Evolutionary conservation across 2,797 vertebrate genomes (phyloP).

Genomic region (Emydoidea blandingii): DNA sequence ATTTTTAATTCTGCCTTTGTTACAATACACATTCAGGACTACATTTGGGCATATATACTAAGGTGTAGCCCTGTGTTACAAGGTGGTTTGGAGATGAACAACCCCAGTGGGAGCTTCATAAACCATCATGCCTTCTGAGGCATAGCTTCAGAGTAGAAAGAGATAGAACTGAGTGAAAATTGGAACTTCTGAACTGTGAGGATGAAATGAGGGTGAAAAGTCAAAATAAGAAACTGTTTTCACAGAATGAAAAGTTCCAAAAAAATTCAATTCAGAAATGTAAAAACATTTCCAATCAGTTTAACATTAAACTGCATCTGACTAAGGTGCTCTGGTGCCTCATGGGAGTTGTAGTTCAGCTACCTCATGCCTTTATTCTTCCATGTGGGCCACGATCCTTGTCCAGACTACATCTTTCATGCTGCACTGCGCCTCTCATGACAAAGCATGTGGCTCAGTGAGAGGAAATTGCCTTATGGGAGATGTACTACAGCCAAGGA

Average conservation of each 20-base stretch:
- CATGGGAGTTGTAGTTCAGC: background rate
- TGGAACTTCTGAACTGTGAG: constrained; percentile 14
- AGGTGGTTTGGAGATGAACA: constrained; percentile 22
- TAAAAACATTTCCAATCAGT: background rate
- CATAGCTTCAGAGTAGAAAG: constrained; percentile 5
- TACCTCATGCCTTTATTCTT: background rate
- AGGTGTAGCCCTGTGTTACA: background rate
- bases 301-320: background rate
- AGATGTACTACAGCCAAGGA: background rate
- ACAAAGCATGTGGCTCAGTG: background rate
- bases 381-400: background rate
- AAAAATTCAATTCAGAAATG: background rate
- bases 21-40: background rate
- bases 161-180: constrained; percentile 51
- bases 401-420: background rate
- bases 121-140: constrained; percentile 19
- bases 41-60: background rate
- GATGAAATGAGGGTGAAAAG: constrained; percentile 62
- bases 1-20: constrained; percentile 8
- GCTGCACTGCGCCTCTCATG: background rate
- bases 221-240: constrained; percentile 40
- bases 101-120: background rate
- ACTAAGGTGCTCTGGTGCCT: background rate
- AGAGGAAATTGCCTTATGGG: background rate
- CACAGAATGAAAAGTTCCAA: background rate